These are phyloP conservation scores for Campoplex capitator DNA, from an alignment of 2,888 invertebrate genomes.

Conservation along the genomic window DNA sequence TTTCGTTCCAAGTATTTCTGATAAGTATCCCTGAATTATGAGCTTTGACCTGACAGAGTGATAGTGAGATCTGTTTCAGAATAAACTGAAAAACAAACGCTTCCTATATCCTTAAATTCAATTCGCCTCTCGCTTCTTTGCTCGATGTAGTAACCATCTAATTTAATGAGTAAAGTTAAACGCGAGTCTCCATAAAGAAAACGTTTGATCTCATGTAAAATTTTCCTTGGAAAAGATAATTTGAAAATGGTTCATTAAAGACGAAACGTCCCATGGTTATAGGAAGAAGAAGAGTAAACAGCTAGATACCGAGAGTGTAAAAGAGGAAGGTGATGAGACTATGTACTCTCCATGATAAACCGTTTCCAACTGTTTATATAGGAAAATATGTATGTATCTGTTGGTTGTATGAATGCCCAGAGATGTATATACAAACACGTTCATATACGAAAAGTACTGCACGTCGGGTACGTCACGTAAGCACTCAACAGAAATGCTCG, in stretches of 20 bases:
- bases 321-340: constrained; percentile 47
- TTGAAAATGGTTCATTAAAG: neutral
- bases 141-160: neutral
- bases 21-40: neutral
- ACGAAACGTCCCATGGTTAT: neutral
- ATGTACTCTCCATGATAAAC: constrained; percentile 56
- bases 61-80: neutral
- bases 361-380: constrained; percentile 41
- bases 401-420: neutral
- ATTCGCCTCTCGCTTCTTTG: neutral
- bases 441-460: constrained; percentile 64
- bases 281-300: constrained; percentile 17
- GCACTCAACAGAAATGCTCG: constrained; percentile 70
- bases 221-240: neutral
- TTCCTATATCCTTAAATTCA: neutral
- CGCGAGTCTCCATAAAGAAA: neutral
- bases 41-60: neutral
- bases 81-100: neutral
- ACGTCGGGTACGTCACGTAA: constrained; percentile 67
- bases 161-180: neutral
- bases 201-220: neutral
- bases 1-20: neutral
- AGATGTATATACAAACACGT: neutral
- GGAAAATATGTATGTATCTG: constrained; percentile 13
- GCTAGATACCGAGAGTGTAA: constrained; percentile 14